These are phyloP conservation scores for Alcedo atthis DNA, from an alignment of 2,797 vertebrate genomes.

Conservation along the genomic window DNA sequence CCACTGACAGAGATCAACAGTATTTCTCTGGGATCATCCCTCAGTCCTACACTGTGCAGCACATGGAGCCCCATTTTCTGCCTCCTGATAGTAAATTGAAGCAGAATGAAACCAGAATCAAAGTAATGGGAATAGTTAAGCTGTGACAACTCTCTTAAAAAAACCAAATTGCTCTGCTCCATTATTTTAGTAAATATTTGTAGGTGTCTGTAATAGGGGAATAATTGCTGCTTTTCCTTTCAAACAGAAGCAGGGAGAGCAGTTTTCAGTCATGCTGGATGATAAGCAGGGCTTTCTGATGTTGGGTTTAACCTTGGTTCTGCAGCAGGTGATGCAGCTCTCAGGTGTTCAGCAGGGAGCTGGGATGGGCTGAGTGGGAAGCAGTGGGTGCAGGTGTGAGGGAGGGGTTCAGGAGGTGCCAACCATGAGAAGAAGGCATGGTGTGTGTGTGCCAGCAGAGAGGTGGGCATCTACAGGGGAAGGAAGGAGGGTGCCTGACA, in stretches of 20 bases:
- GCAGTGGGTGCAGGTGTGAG: not conserved
- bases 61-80: not conserved
- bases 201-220: constrained; percentile 17
- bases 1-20: not conserved
- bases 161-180: not conserved
- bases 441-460: rapidly evolving
- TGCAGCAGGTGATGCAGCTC: not conserved
- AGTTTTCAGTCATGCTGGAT: constrained; percentile 2
- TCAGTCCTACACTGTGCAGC: not conserved
- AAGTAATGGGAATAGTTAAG: constrained; percentile 18
- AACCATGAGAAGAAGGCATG: not conserved
- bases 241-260: not conserved
- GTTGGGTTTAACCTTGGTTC: constrained; percentile 24
- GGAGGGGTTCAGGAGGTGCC: not conserved
- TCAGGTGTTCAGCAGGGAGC: not conserved
- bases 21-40: not conserved
- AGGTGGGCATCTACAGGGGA: not conserved
- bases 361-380: not conserved
- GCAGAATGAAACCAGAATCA: not conserved
- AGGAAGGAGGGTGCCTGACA: not conserved
- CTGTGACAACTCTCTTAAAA: not conserved
- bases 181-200: constrained; percentile 60
- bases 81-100: constrained; percentile 33
- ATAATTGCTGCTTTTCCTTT: constrained; percentile 33
- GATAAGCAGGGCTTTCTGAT: constrained; percentile 11